These are phyloP conservation scores for Zapornia atra DNA, from an alignment of 2,113 vertebrate species.

Conservation along the genomic window DNA sequence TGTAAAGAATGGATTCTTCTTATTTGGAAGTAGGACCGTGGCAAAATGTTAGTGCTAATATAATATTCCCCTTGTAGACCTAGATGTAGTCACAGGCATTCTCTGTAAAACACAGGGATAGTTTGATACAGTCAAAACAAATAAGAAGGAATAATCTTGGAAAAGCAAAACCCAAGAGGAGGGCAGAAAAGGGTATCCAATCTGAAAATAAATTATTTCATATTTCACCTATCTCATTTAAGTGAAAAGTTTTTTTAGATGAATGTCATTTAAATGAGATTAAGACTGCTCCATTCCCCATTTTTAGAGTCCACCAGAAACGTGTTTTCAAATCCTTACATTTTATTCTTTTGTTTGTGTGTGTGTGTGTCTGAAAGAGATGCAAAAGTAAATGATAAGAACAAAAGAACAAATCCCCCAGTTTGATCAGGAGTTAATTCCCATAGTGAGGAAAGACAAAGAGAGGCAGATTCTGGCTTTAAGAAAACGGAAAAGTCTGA, in stretches of 20 bases:
- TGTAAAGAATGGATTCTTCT: not conserved
- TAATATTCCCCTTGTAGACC: not conserved
- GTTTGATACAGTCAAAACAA: not conserved
- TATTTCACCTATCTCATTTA: not conserved
- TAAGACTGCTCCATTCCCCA: fast-evolving
- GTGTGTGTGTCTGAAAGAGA: not conserved
- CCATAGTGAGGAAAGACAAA: not conserved
- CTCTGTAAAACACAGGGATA: not conserved
- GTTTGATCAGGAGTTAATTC: not conserved
- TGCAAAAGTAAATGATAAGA: not conserved
- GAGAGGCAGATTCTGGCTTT: not conserved
- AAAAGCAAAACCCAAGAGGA: fast-evolving
- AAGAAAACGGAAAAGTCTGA: not conserved
- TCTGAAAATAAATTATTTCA: not conserved
- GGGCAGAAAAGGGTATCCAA: not conserved
- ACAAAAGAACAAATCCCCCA: not conserved
- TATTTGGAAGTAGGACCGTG: not conserved
- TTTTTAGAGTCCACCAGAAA: not conserved
- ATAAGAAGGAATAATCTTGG: not conserved
- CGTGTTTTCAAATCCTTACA: fast-evolving
- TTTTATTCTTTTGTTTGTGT: no score
- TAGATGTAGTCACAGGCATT: not conserved
- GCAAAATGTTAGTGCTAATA: not conserved
- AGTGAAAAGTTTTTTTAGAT: not conserved
- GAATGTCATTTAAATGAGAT: not conserved